Evolutionary conservation across 2,888 invertebrate genomes (phyloP).

Genomic region (Tetragonisca angustula): DNA sequence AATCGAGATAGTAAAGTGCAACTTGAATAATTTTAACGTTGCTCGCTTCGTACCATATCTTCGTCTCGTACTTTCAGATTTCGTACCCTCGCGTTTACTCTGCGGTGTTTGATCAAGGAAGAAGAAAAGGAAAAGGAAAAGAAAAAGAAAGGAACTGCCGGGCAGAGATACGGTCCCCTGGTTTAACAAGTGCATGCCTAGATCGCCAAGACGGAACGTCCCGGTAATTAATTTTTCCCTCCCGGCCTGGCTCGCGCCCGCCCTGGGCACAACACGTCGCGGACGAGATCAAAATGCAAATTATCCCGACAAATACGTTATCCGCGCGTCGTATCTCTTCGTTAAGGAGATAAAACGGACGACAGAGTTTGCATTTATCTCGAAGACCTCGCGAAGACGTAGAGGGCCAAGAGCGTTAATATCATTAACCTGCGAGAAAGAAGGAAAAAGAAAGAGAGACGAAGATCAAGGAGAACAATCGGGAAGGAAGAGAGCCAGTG

Average conservation of each 20-base stretch:
- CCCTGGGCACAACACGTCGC: conserved; percentile 14
- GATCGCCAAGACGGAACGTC: background rate
- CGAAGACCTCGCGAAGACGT: conserved; percentile 5
- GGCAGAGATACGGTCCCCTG: background rate
- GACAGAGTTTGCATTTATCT: conserved; percentile 52
- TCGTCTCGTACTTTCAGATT: background rate
- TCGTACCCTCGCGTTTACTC: background rate
- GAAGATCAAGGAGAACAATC: too few relatives aligned
- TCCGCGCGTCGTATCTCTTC: conserved; percentile 28
- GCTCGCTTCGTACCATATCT: background rate
- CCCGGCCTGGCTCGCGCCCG: too few relatives aligned
- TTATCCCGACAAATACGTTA: conserved; percentile 8
- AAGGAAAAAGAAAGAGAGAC: background rate
- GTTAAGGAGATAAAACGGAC: conserved; percentile 17
- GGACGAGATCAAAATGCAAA: conserved; percentile 50
- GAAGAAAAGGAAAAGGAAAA: background rate
- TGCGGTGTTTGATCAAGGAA: conserved; percentile 3
- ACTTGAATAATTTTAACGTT: too few relatives aligned
- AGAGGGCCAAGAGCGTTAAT: conserved; percentile 29
- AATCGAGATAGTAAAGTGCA: too few relatives aligned
- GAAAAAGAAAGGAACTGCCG: background rate
- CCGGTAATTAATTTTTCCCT: conserved; percentile 43
- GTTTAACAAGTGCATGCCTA: too few relatives aligned
- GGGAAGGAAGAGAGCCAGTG: background rate
- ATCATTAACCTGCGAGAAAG: conserved; percentile 26